Conservation (phyloP, 2,797 vertebrate genomes). For the Epinephelus coioides region DNA sequence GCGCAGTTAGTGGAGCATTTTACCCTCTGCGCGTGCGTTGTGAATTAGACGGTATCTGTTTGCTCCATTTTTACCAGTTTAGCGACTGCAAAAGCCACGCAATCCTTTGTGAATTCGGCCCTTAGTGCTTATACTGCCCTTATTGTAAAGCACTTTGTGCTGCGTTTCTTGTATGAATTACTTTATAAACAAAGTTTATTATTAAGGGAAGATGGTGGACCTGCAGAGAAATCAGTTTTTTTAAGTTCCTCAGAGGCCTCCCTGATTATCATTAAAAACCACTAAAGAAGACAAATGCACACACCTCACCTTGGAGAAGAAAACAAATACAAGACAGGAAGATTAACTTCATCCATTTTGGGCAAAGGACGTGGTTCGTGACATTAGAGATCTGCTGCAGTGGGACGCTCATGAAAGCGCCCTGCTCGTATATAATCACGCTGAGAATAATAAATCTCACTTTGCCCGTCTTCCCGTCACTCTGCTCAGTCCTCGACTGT, state of each 20-base stretch:
- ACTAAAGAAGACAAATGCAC: background rate
- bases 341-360: constrained; percentile 13
- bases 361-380: background rate
- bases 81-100: too few relatives aligned
- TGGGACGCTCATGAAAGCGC: constrained; percentile 11
- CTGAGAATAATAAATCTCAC: constrained; percentile 50
- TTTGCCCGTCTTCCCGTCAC: constrained; percentile 19
- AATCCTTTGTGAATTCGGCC: too few relatives aligned
- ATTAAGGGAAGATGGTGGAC: background rate
- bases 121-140: too few relatives aligned
- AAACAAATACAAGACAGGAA: background rate
- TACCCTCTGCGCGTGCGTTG: too few relatives aligned
- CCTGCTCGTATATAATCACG: constrained; percentile 15
- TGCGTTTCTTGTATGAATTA: too few relatives aligned
- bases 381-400: constrained; percentile 12
- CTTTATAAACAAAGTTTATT: too few relatives aligned
- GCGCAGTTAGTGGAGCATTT: too few relatives aligned
- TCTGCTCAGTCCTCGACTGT: background rate
- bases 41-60: too few relatives aligned
- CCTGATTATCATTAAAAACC: background rate
- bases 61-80: too few relatives aligned
- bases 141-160: too few relatives aligned
- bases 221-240: constrained; percentile 11
- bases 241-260: background rate
- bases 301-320: background rate